Base-by-base conservation (phyloP, 2,113 vertebrate genomes). In the Corythaeola cristata region DNA sequence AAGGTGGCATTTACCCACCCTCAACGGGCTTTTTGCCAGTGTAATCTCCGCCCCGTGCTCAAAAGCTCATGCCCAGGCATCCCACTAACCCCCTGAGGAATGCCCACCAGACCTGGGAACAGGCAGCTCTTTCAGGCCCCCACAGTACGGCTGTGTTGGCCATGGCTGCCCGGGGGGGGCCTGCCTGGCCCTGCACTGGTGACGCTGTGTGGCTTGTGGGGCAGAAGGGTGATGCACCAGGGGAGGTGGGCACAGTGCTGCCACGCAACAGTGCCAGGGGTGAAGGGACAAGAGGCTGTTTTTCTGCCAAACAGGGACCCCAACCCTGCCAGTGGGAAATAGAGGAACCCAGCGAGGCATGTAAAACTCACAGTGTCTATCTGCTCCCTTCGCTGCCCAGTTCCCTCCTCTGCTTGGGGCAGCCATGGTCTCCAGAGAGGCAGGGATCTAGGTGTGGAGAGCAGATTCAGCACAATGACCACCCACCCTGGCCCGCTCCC, bases 351-450 rank as follows among this genome's bases (percentile, higher is more conserved):
- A n/a, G 45, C 21, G 26, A 20, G 28, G 24, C 50, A 18, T 5
- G 15, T 53, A 69, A 60, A 67, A 98, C 98, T 98, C 97, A 98
- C 98, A 15, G 63, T 91, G 56, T 97, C 71, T 6, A 3, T 80
- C 35, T 68, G 95, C 44, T 66, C 93, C 30, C 55, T 91, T 83
- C 4, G 66, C 59, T 7, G 35, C 39, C 27, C 53, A 5, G 58
- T 47, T 11, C 17, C n/a, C n/a, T 98, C 97, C 69, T 89, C 96
- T 44, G 89, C 63, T 60, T 35, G 92, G 59, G 95, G 89, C 53
- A 99, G 91, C 98, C 98, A 99, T 1, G 98, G 98, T 96, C 98
- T 98, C 98, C 98, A 99, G 62, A 98, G 96, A n/a, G 87, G 89
- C 32, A 79, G 19, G 67, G 64, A 55, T 78, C 98, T 98, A 84